Conservation (phyloP, 92 coral and sea anemone species). For the Epizoanthus scotinus region DNA sequence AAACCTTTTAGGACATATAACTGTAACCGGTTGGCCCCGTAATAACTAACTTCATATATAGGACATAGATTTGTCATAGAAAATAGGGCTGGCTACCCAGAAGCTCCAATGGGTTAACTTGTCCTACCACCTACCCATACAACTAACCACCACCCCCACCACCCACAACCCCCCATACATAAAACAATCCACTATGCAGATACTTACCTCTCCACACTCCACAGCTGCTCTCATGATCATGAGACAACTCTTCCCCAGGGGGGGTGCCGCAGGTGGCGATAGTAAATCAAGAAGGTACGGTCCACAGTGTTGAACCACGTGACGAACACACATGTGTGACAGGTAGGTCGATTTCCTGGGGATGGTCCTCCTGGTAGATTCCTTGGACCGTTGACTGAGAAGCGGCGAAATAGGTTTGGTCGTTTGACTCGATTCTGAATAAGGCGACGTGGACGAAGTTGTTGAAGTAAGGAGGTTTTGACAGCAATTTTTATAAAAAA, state of each 20-base stretch:
- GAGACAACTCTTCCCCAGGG: constrained; percentile 60
- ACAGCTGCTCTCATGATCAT: constrained; percentile 83
- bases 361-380: background rate
- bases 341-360: constrained; percentile 32
- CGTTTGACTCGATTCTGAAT: background rate
- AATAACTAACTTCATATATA: too few species aligned
- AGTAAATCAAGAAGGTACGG: constrained; percentile 75
- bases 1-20: too few species aligned
- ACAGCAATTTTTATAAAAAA: constrained; percentile 51
- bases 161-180: background rate
- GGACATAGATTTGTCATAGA: too few species aligned
- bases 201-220: constrained; percentile 69
- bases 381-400: background rate
- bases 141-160: too few species aligned
- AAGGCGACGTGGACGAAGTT: background rate
- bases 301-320: constrained; percentile 79
- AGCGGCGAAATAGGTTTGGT: constrained; percentile 8
- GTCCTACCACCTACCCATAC: too few species aligned
- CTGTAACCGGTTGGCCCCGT: too few species aligned
- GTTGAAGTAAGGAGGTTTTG: background rate
- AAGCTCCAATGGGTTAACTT: too few species aligned
- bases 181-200: background rate
- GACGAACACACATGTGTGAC: constrained; percentile 75
- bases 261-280: constrained; percentile 56
- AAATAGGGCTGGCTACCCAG: too few species aligned